These are phyloP conservation scores for Sinhomidia bicolor DNA, from an alignment of 2,888 invertebrate species.

Conservation along the genomic window DNA sequence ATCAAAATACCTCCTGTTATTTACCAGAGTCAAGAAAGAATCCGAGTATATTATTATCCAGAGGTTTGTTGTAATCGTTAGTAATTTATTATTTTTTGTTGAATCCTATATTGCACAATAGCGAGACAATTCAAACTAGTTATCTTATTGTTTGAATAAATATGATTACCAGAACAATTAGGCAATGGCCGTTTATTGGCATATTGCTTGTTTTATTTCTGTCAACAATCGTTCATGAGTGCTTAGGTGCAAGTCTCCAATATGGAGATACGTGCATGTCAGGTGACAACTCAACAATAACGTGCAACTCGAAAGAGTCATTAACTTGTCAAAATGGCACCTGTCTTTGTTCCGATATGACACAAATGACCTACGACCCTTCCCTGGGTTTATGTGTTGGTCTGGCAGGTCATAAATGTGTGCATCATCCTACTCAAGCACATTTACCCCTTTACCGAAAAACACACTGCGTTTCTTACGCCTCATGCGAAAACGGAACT, in stretches of 20 bases:
- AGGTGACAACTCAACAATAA: slow-evolving; percentile 49
- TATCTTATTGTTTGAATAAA: no score
- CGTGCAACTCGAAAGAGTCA: slow-evolving; percentile 70
- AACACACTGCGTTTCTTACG: slow-evolving; percentile 66
- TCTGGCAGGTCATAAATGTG: slow-evolving; percentile 67
- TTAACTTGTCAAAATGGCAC: slow-evolving; percentile 69
- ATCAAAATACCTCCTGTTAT: no score
- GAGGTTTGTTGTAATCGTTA: not conserved
- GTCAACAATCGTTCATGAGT: not conserved
- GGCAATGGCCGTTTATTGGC: not conserved
- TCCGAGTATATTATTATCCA: not conserved
- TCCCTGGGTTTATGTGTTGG: slow-evolving; percentile 71
- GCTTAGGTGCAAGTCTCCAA: slow-evolving; percentile 55
- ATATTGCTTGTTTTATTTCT: not conserved
- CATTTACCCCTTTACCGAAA: slow-evolving; percentile 59
- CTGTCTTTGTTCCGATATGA: slow-evolving; percentile 72
- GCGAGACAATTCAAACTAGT: no score
- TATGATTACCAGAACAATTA: slow-evolving; percentile 37
- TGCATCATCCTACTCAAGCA: slow-evolving; percentile 67
- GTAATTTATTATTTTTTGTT: not conserved
- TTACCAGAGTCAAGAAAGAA: not conserved
- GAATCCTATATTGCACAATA: no score
- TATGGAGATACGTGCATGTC: slow-evolving; percentile 69
- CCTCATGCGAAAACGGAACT: slow-evolving; percentile 70
- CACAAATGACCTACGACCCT: slow-evolving; percentile 69